Base-by-base conservation (phyloP, 92 coral and sea anemone species). In the Metridium senile region DNA sequence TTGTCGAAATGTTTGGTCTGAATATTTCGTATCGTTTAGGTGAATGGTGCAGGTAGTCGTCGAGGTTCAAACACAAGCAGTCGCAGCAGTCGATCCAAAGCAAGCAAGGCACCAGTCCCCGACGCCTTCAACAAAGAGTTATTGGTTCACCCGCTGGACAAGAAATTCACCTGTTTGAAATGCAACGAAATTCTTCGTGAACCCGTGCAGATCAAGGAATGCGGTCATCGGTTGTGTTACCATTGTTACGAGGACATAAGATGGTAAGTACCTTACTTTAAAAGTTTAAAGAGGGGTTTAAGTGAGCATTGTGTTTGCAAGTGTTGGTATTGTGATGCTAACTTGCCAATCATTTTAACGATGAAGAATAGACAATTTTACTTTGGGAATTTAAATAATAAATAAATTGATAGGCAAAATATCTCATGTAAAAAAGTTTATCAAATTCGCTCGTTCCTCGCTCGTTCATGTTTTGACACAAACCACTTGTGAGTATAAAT, bases 151-250 rank as follows among this genome's bases (percentile, higher is more conserved):
- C 97, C 97, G 26, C 77, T 85, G 33, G 91, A 89, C 65, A 84
- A 83, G 69, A 96, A 96, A 66, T 96, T 87, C 65, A 83, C 79
- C 35, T 95, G 98, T 71, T 93, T 94, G 13, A 82, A 86, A 52
- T 95, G 98, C 75, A 87, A 85, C 7, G 91, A 84, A 34, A 77
- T 92, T 22, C 83, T 95, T 22, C 88, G 97, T 11, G 87, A 92
- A 27, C 97, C 98, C 0, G 93, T 92, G 0, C 89, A 86, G 52
- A 81, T 95, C 17, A 79, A 73, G 25, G 90, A 87, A 20, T 95
- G 98, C 27, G 97, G 97, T 0, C 98, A 95, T 81, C 92, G 97
- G 0, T 79, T 93, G 57, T 95, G 98, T 71, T 87, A 84, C 28
- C 85, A 84, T 13, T 94, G 98, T 34, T 89, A 83, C 25, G 70